A percentile compares a stretch with the other conserved stretches of the same genome.
Conservation (phyloP, 2,797 vertebrate species). For the Threskiornis aethiopicus region DNA sequence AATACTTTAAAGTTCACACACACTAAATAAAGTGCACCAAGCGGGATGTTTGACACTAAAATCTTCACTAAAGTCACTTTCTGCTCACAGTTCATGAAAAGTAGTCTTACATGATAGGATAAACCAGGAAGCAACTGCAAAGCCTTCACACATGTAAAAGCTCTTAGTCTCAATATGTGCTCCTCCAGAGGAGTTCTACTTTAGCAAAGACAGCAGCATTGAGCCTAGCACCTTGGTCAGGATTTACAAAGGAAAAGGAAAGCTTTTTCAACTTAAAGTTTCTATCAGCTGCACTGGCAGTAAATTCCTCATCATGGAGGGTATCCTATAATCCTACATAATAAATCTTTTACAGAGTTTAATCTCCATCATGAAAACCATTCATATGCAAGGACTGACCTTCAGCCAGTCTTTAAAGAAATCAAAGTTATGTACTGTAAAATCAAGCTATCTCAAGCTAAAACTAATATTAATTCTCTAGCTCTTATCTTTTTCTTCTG, state of each 20-base stretch:
- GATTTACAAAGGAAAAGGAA: background rate
- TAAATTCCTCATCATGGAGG: background rate
- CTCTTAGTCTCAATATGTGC: background rate
- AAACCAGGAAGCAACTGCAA: background rate
- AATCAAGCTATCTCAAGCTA: background rate
- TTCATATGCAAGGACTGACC: background rate
- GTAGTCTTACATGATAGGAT: background rate
- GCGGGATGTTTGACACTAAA: background rate
- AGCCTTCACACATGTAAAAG: background rate
- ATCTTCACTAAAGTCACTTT: background rate
- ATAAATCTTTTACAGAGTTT: conserved; percentile 11
- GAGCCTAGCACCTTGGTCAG: background rate
- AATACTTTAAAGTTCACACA: background rate
- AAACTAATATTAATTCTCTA: background rate
- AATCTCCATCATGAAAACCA: background rate
- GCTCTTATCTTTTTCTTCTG: background rate
- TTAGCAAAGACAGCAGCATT: background rate
- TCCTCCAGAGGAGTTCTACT: background rate
- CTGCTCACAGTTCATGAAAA: background rate
- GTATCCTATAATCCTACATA: background rate
- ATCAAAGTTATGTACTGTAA: background rate
- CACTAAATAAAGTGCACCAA: background rate
- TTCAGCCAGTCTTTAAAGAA: background rate
- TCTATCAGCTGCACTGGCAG: background rate
- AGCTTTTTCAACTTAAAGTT: conserved; percentile 4